Evolutionary conservation across 1,140 invertebrate species (phyloP).

Genomic region (Octopus bimaculoides): DNA sequence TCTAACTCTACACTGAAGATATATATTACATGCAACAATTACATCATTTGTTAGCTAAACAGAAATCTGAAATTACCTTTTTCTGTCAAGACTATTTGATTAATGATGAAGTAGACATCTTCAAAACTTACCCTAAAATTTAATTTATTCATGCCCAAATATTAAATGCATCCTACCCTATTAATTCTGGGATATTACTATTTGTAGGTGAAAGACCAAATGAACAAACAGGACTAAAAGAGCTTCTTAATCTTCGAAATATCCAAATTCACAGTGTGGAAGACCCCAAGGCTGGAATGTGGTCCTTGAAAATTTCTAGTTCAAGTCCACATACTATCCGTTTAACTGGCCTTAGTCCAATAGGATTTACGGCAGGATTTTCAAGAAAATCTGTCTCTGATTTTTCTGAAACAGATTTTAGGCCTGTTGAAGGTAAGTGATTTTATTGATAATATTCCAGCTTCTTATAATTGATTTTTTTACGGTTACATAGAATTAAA

Average conservation of each 20-base stretch:
- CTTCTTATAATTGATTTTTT: too few relatives aligned
- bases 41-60: neutral
- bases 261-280: conserved; percentile 66
- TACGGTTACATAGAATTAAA: too few relatives aligned
- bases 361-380: conserved; percentile 70
- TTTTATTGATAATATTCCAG: neutral
- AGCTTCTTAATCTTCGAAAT: conserved; percentile 65
- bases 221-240: conserved; percentile 56
- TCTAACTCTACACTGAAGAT: neutral
- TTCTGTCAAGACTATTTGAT: too few relatives aligned
- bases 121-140: too few relatives aligned
- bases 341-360: conserved; percentile 66
- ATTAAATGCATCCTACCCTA: too few relatives aligned
- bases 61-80: neutral
- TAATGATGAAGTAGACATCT: too few relatives aligned
- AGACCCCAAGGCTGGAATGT: conserved; percentile 66
- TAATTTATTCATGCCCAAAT: too few relatives aligned
- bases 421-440: conserved; percentile 64
- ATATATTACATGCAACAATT: neutral
- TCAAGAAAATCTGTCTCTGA: conserved; percentile 60
- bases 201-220: conserved; percentile 33
- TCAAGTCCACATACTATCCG: conserved; percentile 66
- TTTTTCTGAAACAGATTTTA: conserved; percentile 61
- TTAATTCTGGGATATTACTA: neutral
- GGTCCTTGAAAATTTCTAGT: conserved; percentile 65